Conservation (phyloP, 1,140 invertebrate genomes). For the Cydia fagiglandana region DNA sequence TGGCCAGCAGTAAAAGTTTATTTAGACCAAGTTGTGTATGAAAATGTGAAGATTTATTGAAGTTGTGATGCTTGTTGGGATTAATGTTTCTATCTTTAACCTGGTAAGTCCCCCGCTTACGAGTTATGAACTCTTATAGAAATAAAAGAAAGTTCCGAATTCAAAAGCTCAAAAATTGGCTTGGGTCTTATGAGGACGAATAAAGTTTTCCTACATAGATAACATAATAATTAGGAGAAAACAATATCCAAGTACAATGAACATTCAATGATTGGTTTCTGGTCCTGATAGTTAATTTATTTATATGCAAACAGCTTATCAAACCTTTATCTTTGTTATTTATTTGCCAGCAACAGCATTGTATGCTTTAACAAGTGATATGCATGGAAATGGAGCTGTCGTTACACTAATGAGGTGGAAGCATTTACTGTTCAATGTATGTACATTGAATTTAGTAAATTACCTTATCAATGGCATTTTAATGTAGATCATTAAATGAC, state of each 20-base stretch:
- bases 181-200: too few species aligned
- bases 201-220: too few species aligned
- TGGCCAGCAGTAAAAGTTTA: too few species aligned
- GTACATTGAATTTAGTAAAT: conserved; percentile 18
- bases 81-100: too few species aligned
- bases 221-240: not conserved
- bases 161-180: too few species aligned
- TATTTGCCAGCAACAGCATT: conserved; percentile 34
- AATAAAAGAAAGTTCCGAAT: too few species aligned
- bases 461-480: conserved; percentile 16
- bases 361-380: conserved; percentile 36
- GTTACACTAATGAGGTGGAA: conserved; percentile 8
- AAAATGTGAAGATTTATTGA: too few species aligned
- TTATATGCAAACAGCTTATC: conserved; percentile 40
- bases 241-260: conserved; percentile 16
- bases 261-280: conserved; percentile 39
- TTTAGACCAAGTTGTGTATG: too few species aligned
- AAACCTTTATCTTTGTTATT: conserved; percentile 40
- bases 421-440: conserved; percentile 20
- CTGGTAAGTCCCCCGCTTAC: too few species aligned
- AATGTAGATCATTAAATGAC: conserved; percentile 19
- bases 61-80: too few species aligned
- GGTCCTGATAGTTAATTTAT: conserved; percentile 45
- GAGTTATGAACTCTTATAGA: too few species aligned
- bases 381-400: conserved; percentile 6